These are phyloP conservation scores for Euphydryas editha DNA, from an alignment of 2,888 invertebrate species.

Conservation along the genomic window DNA sequence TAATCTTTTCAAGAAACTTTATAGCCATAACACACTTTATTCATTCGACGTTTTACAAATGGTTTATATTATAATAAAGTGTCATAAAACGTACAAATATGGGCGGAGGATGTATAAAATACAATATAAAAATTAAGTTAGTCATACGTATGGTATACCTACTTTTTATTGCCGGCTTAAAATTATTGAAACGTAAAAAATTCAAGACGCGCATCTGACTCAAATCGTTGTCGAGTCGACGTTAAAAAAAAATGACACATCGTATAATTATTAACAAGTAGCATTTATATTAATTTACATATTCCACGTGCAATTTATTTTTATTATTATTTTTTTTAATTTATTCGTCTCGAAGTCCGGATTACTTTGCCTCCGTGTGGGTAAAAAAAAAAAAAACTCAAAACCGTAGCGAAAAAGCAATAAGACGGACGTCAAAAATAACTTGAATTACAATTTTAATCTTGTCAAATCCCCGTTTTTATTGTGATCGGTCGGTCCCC, in stretches of 20 bases:
- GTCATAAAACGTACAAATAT: conserved; percentile 31
- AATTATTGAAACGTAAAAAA: conserved; percentile 17
- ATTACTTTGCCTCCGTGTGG: conserved; percentile 56
- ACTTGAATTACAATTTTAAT: conserved; percentile 83
- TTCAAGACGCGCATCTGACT: conserved; percentile 8
- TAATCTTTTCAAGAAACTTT: conserved; percentile 35
- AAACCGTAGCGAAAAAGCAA: conserved; percentile 76
- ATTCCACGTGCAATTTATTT: conserved; percentile 42
- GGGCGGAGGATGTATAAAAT: conserved; percentile 18
- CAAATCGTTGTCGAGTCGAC: conserved; percentile 7
- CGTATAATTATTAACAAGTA: conserved; percentile 39
- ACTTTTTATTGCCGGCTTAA: conserved; percentile 23
- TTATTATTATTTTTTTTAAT: conserved; percentile 38
- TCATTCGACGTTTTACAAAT: conserved; percentile 36
- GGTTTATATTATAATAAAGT: conserved; percentile 28
- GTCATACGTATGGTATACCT: conserved; percentile 1
- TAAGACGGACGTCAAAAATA: conserved; percentile 79
- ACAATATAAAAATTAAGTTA: too few relatives aligned
- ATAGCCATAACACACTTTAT: conserved; percentile 32
- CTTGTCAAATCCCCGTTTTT: conserved; percentile 82
- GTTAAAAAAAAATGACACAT: conserved; percentile 4
- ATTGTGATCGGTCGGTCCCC: conserved; percentile 68
- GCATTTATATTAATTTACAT: conserved; percentile 44
- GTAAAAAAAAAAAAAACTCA: conserved; percentile 55
- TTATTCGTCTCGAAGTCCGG: conserved; percentile 54